Conservation (phyloP, 2,113 vertebrate genomes). For the Rhinichthys klamathensis region DNA sequence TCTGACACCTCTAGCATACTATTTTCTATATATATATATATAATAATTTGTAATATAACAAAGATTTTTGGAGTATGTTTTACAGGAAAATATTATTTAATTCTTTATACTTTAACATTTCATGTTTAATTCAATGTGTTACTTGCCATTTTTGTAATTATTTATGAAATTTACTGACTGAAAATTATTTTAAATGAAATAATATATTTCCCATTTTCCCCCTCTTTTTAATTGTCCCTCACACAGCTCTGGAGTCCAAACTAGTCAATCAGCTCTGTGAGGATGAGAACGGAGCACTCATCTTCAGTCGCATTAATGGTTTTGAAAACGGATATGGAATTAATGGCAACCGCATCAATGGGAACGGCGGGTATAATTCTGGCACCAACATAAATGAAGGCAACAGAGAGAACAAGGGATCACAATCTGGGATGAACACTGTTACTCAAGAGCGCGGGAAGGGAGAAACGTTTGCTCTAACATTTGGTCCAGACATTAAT, state of each 20-base stretch:
- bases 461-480: slow-evolving; percentile 13
- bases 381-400: slow-evolving; percentile 59
- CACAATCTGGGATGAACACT: slow-evolving; percentile 37
- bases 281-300: slow-evolving; percentile 84
- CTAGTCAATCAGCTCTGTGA: slow-evolving; percentile 90
- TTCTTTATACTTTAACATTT: no score
- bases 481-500: slow-evolving; percentile 26
- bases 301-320: slow-evolving; percentile 75
- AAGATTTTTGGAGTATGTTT: no score
- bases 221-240: background rate
- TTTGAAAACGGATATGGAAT: slow-evolving; percentile 66
- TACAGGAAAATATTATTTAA: no score
- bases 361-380: slow-evolving; percentile 26
- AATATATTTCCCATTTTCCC: no score
- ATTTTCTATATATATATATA: no score
- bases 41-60: no score
- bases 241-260: slow-evolving; percentile 86
- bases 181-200: no score
- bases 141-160: no score
- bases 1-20: no score
- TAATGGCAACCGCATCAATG: slow-evolving; percentile 54
- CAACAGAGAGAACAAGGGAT: slow-evolving; percentile 62
- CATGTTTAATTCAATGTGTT: no score
- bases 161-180: no score
- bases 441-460: slow-evolving; percentile 28